Evolutionary conservation across 2,113 vertebrate genomes (phyloP).

Genomic region (Cephalopterus ornatus): DNA sequence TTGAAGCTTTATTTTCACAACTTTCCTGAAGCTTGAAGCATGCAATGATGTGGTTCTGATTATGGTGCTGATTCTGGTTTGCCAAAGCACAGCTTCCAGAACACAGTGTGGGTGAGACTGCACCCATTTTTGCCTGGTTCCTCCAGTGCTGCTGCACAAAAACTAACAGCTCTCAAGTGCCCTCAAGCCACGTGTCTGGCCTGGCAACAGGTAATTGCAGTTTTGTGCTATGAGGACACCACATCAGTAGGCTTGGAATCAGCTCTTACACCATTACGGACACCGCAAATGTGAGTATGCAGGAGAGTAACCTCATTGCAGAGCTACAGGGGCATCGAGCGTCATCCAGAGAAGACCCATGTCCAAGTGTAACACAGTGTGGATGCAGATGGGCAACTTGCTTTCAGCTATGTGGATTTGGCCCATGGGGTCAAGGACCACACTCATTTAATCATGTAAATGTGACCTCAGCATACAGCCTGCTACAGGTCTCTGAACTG

Average conservation of each 20-base stretch:
- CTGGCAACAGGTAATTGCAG: neutral
- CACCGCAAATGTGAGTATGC: neutral
- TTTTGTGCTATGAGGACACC: neutral
- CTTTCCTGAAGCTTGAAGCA: neutral
- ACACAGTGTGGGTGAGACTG: neutral
- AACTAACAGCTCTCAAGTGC: neutral
- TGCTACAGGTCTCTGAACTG: neutral
- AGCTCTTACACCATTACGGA: neutral
- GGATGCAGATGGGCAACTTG: neutral
- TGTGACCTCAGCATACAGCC: neutral
- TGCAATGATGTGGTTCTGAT: neutral
- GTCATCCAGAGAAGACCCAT: neutral
- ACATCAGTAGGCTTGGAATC: neutral
- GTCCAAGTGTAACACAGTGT: neutral
- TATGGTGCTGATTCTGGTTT: neutral
- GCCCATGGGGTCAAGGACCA: neutral
- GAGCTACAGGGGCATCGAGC: neutral
- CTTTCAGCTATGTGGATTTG: neutral
- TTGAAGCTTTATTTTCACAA: neutral
- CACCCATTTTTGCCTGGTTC: neutral
- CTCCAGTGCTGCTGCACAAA: neutral
- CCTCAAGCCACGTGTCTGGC: neutral
- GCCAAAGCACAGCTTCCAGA: neutral
- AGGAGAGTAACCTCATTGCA: neutral
- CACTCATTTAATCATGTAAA: neutral